Evolutionary conservation across 53 echinoderm and acorn worm genomes (phyloP).

Genomic region (Holothuria scabra): DNA sequence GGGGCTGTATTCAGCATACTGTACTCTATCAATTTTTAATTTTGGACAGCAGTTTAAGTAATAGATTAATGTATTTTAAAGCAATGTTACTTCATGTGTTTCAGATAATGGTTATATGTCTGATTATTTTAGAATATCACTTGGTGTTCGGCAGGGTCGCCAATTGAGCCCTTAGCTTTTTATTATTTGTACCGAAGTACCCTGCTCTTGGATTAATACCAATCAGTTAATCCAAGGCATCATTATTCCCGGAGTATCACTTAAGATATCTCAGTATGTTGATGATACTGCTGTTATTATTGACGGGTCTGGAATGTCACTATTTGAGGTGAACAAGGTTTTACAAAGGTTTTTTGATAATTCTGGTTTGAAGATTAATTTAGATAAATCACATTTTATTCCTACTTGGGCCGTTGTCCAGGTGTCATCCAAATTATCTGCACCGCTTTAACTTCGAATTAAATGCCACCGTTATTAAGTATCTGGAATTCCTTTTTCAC

Average conservation of each 20-base stretch:
- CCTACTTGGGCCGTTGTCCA: too few species aligned
- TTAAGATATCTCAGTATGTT: constrained; percentile 8
- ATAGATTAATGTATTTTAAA: neutral
- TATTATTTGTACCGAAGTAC: constrained; percentile 5
- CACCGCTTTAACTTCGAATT: too few species aligned
- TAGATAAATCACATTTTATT: too few species aligned
- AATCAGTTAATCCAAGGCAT: neutral
- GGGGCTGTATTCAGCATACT: too few species aligned
- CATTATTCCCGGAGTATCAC: neutral
- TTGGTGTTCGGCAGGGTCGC: neutral
- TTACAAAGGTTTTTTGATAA: too few species aligned
- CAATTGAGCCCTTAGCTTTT: neutral
- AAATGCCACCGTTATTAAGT: too few species aligned
- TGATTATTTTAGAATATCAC: constrained; percentile 3
- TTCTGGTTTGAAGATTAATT: too few species aligned
- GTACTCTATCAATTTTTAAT: neutral
- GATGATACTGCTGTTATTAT: neutral
- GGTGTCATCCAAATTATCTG: too few species aligned
- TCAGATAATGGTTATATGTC: constrained; percentile 10
- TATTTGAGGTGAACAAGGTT: too few species aligned
- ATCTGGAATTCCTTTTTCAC: too few species aligned
- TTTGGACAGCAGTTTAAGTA: neutral
- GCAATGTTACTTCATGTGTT: neutral
- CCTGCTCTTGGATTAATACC: neutral
- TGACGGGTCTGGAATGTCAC: neutral